A percentile compares a stretch with the other conserved stretches of the same genome.
Conservation (phyloP, 1,140 invertebrate genomes). For the Tetragonula clypearis region DNA sequence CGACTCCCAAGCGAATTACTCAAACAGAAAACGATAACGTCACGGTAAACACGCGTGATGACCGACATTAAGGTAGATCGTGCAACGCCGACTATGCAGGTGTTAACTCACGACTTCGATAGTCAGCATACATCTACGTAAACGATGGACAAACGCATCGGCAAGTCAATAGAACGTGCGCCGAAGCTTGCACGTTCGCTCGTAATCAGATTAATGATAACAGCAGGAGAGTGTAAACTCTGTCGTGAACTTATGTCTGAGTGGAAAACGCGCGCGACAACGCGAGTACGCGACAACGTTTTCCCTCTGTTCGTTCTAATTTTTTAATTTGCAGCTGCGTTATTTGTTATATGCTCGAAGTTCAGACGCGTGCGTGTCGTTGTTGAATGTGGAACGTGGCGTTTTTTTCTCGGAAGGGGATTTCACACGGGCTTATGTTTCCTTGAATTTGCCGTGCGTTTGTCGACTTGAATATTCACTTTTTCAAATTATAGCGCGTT, state of each 20-base stretch:
- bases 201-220: constrained; percentile 17
- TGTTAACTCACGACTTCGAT: constrained; percentile 43
- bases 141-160: constrained; percentile 1
- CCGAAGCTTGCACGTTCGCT: constrained; percentile 21
- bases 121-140: constrained; percentile 11
- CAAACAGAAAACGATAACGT: constrained; percentile 52
- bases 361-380: background rate
- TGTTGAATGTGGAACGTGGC: background rate
- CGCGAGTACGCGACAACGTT: background rate
- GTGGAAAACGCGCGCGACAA: background rate
- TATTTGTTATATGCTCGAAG: too few relatives aligned
- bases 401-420: background rate
- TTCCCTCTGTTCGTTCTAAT: background rate
- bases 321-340: background rate
- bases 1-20: constrained; percentile 35
- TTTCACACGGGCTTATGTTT: background rate
- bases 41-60: constrained; percentile 31
- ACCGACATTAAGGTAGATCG: constrained; percentile 37
- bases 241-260: background rate
- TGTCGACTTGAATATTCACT: background rate
- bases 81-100: background rate
- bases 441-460: background rate
- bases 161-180: constrained; percentile 34
- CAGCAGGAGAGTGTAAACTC: background rate
- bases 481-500: background rate